A percentile compares a stretch with the other conserved stretches of the same genome.
Evolutionary conservation across 2,113 vertebrate species (phyloP).

Genomic region (Perca schrenkii): DNA sequence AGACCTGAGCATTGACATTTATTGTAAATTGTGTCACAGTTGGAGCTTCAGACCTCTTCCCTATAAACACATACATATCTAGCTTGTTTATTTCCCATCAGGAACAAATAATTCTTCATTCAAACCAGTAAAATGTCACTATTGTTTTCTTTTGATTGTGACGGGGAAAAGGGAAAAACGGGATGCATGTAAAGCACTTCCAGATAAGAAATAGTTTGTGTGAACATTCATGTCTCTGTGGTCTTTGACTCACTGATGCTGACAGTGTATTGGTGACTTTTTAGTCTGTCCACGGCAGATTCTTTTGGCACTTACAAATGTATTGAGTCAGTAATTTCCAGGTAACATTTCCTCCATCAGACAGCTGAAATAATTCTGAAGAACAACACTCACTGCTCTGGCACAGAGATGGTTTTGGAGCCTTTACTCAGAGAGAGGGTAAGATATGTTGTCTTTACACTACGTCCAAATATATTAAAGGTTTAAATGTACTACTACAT

Average conservation of each 20-base stretch:
- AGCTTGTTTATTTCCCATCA: background rate
- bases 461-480: background rate
- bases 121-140: background rate
- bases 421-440: constrained; percentile 93
- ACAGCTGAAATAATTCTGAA: constrained; percentile 90
- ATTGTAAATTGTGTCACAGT: background rate
- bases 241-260: constrained; percentile 52
- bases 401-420: constrained; percentile 86
- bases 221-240: constrained; percentile 38
- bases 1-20: background rate
- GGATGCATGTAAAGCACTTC: constrained; percentile 39
- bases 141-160: background rate
- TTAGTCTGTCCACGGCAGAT: background rate
- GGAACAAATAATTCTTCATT: background rate
- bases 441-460: background rate
- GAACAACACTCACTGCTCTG: constrained; percentile 86
- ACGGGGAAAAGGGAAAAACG: constrained; percentile 8
- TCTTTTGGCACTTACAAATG: background rate
- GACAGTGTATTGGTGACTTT: background rate
- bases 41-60: background rate
- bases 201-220: constrained; percentile 35
- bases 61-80: background rate
- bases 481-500: background rate
- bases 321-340: constrained; percentile 46
- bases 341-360: constrained; percentile 77